These are phyloP conservation scores for Oreocharis arfaki DNA, from an alignment of 2,113 vertebrate genomes.

Conservation along the genomic window DNA sequence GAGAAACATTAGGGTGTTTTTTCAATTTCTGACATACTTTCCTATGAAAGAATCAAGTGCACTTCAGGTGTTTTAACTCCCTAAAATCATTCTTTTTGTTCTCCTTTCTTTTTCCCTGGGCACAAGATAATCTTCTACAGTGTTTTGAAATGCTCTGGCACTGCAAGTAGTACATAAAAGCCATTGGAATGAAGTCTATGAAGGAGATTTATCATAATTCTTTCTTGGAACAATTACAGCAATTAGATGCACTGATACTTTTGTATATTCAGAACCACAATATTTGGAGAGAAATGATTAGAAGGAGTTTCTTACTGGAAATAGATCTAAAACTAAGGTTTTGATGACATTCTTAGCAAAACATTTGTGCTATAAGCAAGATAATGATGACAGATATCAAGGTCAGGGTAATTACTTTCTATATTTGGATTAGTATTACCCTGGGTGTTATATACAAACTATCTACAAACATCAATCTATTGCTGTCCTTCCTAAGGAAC, in stretches of 20 bases:
- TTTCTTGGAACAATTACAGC: constrained; percentile 60
- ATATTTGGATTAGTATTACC: constrained; percentile 65
- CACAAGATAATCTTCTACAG: constrained; percentile 31
- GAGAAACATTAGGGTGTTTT: neutral
- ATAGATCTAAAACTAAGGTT: constrained; percentile 63
- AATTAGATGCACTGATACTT: constrained; percentile 53
- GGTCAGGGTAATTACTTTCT: constrained; percentile 70
- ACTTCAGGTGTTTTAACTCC: constrained; percentile 49
- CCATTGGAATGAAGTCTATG: constrained; percentile 20
- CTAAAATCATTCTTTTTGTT: constrained; percentile 44
- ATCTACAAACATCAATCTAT: constrained; percentile 20
- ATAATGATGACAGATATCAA: constrained; percentile 70
- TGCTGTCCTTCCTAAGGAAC: neutral
- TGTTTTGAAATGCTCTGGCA: constrained; percentile 53
- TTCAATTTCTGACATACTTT: constrained; percentile 3
- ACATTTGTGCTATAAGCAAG: constrained; percentile 47
- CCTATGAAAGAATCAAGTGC: constrained; percentile 44
- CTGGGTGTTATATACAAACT: constrained; percentile 7
- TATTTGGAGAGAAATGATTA: constrained; percentile 60
- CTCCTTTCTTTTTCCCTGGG: constrained; percentile 29
- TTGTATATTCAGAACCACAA: constrained; percentile 51
- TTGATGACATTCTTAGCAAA: constrained; percentile 60
- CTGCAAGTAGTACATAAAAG: constrained; percentile 49
- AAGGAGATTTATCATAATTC: constrained; percentile 52
- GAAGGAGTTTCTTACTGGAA: constrained; percentile 59